Percentiles rank a stretch among this genome's conserved stretches.
Conservation (phyloP, 1,140 invertebrate species). For the Sweltsa coloradensis region DNA sequence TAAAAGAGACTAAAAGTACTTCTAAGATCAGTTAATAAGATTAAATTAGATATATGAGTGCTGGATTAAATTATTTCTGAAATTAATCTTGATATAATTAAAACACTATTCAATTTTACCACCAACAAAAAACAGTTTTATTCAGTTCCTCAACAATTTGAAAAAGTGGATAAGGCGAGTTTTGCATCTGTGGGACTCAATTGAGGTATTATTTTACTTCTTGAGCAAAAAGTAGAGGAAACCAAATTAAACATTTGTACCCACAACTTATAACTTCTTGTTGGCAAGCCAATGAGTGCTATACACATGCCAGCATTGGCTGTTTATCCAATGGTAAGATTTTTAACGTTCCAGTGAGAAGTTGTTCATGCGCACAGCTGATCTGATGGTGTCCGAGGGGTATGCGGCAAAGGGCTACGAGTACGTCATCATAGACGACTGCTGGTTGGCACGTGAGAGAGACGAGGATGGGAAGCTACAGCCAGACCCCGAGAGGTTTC, state of each 20-base stretch:
- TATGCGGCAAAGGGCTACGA: conserved; percentile 42
- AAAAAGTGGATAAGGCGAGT: not conserved
- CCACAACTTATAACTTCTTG: not conserved
- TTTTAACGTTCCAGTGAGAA: conserved; percentile 36
- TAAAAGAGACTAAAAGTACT: no score
- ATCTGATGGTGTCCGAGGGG: conserved; percentile 39
- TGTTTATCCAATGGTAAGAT: conserved; percentile 9
- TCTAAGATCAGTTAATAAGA: no score
- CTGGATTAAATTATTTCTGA: no score
- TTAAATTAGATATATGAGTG: no score
- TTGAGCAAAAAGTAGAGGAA: not conserved
- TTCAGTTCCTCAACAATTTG: no score
- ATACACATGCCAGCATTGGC: not conserved
- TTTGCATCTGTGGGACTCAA: not conserved
- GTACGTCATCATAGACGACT: conserved; percentile 48
- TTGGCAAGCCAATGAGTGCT: not conserved
- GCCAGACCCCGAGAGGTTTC: conserved; percentile 42
- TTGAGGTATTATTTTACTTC: conserved; percentile 1
- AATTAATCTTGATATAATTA: no score
- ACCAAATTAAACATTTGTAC: not conserved
- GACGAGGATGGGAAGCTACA: conserved; percentile 34
- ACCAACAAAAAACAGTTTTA: no score
- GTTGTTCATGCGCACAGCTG: conserved; percentile 39
- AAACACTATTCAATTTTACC: no score
- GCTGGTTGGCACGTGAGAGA: conserved; percentile 39